phyloP scores from a whole-genome alignment of 2,113 vertebrate genomes.

The Lophura nycthemera region DNA sequence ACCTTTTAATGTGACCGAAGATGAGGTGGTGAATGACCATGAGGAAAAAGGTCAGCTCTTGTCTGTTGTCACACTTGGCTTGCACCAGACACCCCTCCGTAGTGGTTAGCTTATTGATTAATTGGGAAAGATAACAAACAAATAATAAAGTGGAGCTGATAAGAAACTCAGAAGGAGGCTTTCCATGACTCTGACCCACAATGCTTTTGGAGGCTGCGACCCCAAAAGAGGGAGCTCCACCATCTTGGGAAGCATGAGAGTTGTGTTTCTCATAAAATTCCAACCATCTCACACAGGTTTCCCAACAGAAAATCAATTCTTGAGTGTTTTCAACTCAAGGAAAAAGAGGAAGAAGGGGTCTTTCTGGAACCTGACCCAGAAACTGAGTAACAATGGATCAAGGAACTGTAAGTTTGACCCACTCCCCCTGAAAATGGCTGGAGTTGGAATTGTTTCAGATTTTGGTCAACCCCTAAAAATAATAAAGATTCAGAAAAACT shows the following conservation, averaged over 20 bases:
- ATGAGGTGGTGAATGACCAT: not conserved
- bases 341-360: constrained; percentile 63
- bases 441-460: constrained; percentile 50
- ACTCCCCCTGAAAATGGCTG: constrained; percentile 22
- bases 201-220: not conserved
- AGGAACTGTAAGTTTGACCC: constrained; percentile 69
- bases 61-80: not conserved
- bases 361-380: constrained; percentile 74
- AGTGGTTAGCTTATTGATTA: not conserved
- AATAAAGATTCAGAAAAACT: constrained; percentile 21
- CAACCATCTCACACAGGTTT: constrained; percentile 5
- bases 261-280: constrained; percentile 16
- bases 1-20: not conserved
- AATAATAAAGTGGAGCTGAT: not conserved
- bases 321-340: constrained; percentile 57
- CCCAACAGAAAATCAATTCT: constrained; percentile 55
- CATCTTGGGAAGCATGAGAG: not conserved
- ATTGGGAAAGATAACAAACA: not conserved
- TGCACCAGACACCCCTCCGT: not conserved
- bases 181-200: rapidly evolving
- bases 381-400: constrained; percentile 67
- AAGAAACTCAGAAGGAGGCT: not conserved
- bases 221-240: constrained; percentile 49
- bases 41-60: not conserved
- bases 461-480: constrained; percentile 20